Percentiles rank a stretch among this genome's conserved stretches.
phyloP scores from a whole-genome alignment of 2,888 invertebrate species.

The Apantesis nais region DNA sequence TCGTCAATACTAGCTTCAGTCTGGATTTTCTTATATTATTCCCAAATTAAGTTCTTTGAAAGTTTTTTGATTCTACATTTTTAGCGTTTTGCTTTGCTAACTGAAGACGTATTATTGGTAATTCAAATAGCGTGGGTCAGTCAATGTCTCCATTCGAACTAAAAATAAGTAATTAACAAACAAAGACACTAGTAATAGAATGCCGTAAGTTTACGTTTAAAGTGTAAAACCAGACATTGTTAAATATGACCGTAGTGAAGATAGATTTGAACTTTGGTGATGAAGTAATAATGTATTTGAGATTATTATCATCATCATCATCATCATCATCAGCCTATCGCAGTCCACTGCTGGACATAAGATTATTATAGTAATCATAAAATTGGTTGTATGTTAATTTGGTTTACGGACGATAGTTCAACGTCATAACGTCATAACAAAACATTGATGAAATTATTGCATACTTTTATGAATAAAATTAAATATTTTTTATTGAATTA shows the following conservation, averaged over 20 bases:
- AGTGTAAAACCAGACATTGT: constrained; percentile 8
- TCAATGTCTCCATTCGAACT: constrained; percentile 46
- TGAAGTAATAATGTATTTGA: too few relatives aligned
- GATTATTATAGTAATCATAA: neutral
- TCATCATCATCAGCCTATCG: too few relatives aligned
- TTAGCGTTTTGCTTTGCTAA: neutral
- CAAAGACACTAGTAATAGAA: constrained; percentile 46
- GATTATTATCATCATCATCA: too few relatives aligned
- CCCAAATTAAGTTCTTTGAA: neutral
- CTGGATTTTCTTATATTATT: neutral
- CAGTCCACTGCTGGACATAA: too few relatives aligned
- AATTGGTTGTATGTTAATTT: neutral
- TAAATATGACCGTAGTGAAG: neutral
- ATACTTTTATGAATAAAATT: too few relatives aligned
- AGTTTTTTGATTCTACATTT: neutral
- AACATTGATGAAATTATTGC: too few relatives aligned
- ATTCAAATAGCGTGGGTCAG: constrained; percentile 56
- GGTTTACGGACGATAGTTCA: too few relatives aligned
- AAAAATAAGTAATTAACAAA: constrained; percentile 72
- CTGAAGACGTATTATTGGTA: constrained; percentile 22
- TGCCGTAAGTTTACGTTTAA: constrained; percentile 42
- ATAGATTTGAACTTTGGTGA: neutral
- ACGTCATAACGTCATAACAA: too few relatives aligned
- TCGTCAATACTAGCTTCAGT: neutral
- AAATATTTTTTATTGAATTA: too few relatives aligned